phyloP scores from a whole-genome alignment of 2,888 invertebrate genomes.

The Sphaerophoria rueppellii region DNA sequence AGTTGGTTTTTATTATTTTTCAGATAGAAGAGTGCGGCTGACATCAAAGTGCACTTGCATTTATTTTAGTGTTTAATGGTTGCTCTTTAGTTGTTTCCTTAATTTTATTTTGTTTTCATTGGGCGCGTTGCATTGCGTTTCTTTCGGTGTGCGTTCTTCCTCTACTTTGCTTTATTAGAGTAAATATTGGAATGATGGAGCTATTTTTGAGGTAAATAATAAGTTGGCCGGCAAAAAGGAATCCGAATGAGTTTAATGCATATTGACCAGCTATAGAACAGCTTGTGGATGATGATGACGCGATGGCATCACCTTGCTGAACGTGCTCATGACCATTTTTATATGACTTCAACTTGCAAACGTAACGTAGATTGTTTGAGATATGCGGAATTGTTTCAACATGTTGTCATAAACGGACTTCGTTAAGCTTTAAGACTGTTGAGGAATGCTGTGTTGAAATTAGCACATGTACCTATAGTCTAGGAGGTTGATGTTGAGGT shows the following conservation, averaged over 20 bases:
- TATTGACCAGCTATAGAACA: conserved; percentile 48
- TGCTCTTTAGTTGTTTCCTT: conserved; percentile 73
- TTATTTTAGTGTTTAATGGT: conserved; percentile 74
- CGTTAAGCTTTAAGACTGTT: conserved; percentile 38
- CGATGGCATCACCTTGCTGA: background rate
- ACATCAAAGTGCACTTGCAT: conserved; percentile 73
- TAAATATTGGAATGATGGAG: conserved; percentile 72
- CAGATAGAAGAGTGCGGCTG: conserved; percentile 46
- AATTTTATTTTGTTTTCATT: conserved; percentile 64
- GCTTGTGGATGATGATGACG: conserved; percentile 17
- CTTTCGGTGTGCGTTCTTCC: conserved; percentile 6
- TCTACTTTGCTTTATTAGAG: conserved; percentile 68
- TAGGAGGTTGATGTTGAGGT: background rate
- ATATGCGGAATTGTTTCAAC: conserved; percentile 64
- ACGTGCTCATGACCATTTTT: conserved; percentile 24
- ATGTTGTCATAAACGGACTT: conserved; percentile 61
- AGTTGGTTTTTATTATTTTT: no score
- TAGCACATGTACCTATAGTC: conserved; percentile 49
- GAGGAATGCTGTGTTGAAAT: conserved; percentile 64
- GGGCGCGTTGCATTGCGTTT: conserved; percentile 36
- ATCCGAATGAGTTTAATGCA: conserved; percentile 67
- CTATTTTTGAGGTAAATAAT: conserved; percentile 70
- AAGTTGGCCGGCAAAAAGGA: conserved; percentile 53
- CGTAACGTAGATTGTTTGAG: background rate
- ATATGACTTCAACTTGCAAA: background rate